phyloP scores from a whole-genome alignment of 2,113 vertebrate genomes.

The Ancistrus triradiatus region DNA sequence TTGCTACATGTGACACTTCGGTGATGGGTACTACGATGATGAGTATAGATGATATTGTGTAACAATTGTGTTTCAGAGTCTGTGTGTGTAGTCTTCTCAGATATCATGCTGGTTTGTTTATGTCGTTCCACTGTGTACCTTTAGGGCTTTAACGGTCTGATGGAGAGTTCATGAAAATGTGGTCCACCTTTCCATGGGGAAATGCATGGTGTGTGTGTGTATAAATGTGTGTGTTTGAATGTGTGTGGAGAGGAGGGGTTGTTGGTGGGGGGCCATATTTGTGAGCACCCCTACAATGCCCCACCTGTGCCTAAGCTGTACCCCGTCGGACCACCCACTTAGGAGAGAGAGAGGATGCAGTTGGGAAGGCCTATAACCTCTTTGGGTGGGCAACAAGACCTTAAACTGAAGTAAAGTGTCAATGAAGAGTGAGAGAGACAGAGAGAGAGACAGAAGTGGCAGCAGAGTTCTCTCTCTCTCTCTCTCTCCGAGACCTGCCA shows the following conservation, averaged over 20 bases:
- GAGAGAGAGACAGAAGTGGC: background rate
- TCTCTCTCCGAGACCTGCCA: constrained; percentile 20
- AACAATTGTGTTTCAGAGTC: constrained; percentile 15
- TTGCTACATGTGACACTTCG: constrained; percentile 7
- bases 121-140: constrained; percentile 53
- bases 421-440: constrained; percentile 58
- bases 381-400: constrained; percentile 77
- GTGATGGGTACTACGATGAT: constrained; percentile 4
- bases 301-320: constrained; percentile 77
- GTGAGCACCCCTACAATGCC: constrained; percentile 75
- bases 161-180: constrained; percentile 58
- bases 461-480: background rate
- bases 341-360: constrained; percentile 65
- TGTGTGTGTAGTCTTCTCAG: constrained; percentile 35
- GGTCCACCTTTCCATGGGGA: constrained; percentile 59
- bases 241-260: constrained; percentile 28
- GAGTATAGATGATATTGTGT: background rate
- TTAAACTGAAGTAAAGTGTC: constrained; percentile 68
- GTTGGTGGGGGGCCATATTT: constrained; percentile 62
- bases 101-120: constrained; percentile 47
- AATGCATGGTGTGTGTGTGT: constrained; percentile 47
- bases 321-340: constrained; percentile 77
- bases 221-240: constrained; percentile 33
- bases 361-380: constrained; percentile 74
- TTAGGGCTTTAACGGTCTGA: constrained; percentile 54